Evolutionary conservation across 1,140 invertebrate genomes (phyloP).

Genomic region (Zelostemma sp.): DNA sequence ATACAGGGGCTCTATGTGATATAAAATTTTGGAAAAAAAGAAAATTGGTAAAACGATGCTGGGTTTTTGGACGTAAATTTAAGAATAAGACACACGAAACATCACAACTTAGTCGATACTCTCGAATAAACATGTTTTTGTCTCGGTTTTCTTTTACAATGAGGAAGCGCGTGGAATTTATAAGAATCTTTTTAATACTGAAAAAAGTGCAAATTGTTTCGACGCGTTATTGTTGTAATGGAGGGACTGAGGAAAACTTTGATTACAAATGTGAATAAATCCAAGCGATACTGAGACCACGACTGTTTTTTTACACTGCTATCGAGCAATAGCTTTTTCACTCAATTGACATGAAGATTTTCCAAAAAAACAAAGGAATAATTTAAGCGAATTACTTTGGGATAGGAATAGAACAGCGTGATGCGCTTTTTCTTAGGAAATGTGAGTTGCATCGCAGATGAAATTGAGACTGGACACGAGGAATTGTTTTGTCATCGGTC

Average conservation of each 20-base stretch:
- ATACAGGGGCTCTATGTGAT: conserved; percentile 43
- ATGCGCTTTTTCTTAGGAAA: conserved; percentile 41
- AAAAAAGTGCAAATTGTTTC: conserved; percentile 5
- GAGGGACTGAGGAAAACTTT: conserved; percentile 13
- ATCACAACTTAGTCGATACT: conserved; percentile 29
- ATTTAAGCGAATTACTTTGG: conserved; percentile 45
- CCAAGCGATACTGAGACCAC: conserved; percentile 35
- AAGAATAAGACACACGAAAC: conserved; percentile 17
- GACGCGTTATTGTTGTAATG: not conserved
- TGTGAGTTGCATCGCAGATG: not conserved
- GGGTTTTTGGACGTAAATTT: conserved; percentile 14
- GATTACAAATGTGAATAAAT: conserved; percentile 22
- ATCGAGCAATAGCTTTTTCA: conserved; percentile 65
- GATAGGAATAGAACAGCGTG: conserved; percentile 36
- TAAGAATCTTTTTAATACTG: conserved; percentile 1
- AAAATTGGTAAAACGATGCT: conserved; percentile 16
- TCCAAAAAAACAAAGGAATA: conserved; percentile 23
- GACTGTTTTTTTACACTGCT: conserved; percentile 59
- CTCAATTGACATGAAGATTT: conserved; percentile 52
- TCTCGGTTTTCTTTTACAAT: conserved; percentile 51
- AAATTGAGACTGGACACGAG: not conserved
- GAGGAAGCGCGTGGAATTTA: conserved; percentile 30
- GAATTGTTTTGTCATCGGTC: conserved; percentile 9
- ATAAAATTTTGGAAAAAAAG: conserved; percentile 21
- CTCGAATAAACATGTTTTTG: conserved; percentile 50